A percentile compares a stretch with the other conserved stretches of the same genome.
phyloP scores from a whole-genome alignment of 1,140 invertebrate species.

The Dendrolimus punctatus region DNA sequence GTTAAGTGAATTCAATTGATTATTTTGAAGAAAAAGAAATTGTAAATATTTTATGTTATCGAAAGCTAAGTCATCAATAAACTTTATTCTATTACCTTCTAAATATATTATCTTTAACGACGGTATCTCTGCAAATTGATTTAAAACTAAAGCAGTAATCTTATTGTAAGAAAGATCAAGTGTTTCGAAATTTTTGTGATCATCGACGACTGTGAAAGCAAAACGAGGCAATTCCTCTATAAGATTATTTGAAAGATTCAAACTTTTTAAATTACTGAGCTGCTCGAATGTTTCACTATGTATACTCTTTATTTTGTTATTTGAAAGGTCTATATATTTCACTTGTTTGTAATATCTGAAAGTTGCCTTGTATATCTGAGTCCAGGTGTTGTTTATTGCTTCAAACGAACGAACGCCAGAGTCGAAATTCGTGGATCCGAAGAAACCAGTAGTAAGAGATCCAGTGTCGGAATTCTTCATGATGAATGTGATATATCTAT shows the following conservation, averaged over 20 bases:
- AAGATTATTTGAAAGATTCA: constrained; percentile 39
- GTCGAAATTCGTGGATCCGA: constrained; percentile 53
- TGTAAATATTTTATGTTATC: constrained; percentile 24
- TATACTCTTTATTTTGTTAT: constrained; percentile 31
- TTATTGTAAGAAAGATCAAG: constrained; percentile 33
- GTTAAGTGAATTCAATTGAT: constrained; percentile 29
- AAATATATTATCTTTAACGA: constrained; percentile 28
- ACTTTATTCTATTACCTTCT: constrained; percentile 30
- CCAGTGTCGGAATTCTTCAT: constrained; percentile 22
- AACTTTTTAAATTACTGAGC: constrained; percentile 17
- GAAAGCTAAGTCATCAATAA: constrained; percentile 29
- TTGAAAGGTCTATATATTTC: constrained; percentile 27
- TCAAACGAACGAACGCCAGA: constrained; percentile 31
- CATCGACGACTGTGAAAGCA: constrained; percentile 21
- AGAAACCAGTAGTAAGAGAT: constrained; percentile 29
- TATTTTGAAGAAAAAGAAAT: constrained; percentile 32
- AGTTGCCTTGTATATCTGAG: constrained; percentile 15
- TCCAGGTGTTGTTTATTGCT: constrained; percentile 31
- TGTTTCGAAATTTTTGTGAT: constrained; percentile 13
- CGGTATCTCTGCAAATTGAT: constrained; percentile 16
- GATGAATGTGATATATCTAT: constrained; percentile 34
- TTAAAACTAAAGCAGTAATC: constrained; percentile 15
- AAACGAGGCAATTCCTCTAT: constrained; percentile 24
- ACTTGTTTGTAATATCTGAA: constrained; percentile 41
- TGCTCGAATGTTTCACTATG: constrained; percentile 29